Percentiles rank a stretch among this genome's conserved stretches.
Evolutionary conservation across 2,888 invertebrate genomes (phyloP).

Genomic region (Mesochorus sp.): DNA sequence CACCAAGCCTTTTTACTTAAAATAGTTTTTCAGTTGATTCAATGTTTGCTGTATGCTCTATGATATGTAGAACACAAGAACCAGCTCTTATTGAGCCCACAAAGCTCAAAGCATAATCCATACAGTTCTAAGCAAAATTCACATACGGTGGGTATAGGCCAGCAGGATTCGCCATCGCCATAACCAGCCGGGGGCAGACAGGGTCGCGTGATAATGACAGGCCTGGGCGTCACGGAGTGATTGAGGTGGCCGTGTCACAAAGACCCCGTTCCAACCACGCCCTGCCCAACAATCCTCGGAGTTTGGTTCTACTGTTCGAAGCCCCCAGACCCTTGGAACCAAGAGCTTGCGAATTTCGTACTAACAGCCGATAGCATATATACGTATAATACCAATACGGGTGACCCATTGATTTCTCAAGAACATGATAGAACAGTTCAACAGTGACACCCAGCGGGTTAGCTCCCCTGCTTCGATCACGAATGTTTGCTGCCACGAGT

Average conservation of each 20-base stretch:
- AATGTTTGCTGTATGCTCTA: too few relatives aligned
- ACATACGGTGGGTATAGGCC: conserved; percentile 37
- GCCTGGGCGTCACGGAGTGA: conserved; percentile 78
- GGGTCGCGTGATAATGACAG: conserved; percentile 82
- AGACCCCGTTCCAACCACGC: conserved; percentile 77
- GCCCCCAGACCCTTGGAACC: conserved; percentile 44
- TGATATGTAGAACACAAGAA: conserved; percentile 7
- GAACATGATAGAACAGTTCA: conserved; percentile 34
- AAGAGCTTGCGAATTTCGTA: conserved; percentile 46
- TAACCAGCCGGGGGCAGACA: conserved; percentile 70
- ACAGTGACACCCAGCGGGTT: conserved; percentile 22
- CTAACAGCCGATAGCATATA: conserved; percentile 22
- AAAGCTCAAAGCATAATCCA: conserved; percentile 13
- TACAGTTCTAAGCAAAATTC: conserved; percentile 15
- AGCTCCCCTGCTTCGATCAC: conserved; percentile 20
- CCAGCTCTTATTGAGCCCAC: background rate
- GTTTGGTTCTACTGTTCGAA: conserved; percentile 43
- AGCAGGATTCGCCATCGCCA: conserved; percentile 61
- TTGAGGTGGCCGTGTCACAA: conserved; percentile 79
- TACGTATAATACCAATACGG: conserved; percentile 70
- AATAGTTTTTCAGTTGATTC: background rate
- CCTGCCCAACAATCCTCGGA: conserved; percentile 64
- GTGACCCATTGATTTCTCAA: conserved; percentile 69
- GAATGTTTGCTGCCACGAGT: conserved; percentile 7
- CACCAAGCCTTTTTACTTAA: background rate